A percentile compares a stretch with the other conserved stretches of the same genome.
phyloP scores from a whole-genome alignment of 1,140 invertebrate genomes.

The Drosophila subpulchrella region DNA sequence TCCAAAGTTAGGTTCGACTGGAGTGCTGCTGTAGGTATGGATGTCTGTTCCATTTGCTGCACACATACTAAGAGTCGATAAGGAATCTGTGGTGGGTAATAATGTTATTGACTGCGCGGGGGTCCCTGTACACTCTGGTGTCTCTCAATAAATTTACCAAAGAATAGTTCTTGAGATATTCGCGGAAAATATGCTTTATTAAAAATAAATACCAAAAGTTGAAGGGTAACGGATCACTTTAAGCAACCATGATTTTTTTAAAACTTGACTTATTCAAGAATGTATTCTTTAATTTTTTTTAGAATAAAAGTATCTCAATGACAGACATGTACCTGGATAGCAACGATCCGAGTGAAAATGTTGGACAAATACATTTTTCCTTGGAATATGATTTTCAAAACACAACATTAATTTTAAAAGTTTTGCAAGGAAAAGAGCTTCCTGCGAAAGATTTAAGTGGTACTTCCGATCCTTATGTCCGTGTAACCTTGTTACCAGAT shows the following conservation, averaged over 20 bases:
- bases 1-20: no score
- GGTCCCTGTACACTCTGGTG: no score
- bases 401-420: constrained; percentile 95
- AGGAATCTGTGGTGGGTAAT: no score
- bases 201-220: no score
- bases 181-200: no score
- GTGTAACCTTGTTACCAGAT: constrained; percentile 96
- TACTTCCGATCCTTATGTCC: constrained; percentile 96
- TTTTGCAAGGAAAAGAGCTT: constrained; percentile 96
- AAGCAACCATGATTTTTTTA: not conserved
- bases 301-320: constrained; percentile 95
- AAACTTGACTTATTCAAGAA: not conserved
- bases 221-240: no score
- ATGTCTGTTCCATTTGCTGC: no score
- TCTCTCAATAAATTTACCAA: no score
- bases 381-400: constrained; percentile 98
- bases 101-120: no score
- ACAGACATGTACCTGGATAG: constrained; percentile 98
- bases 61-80: no score
- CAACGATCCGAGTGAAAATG: constrained; percentile 94
- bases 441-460: constrained; percentile 97
- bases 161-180: no score
- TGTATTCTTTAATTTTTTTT: constrained; percentile 80
- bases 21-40: no score
- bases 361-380: constrained; percentile 97